Evolutionary conservation across 1,140 invertebrate genomes (phyloP), one percentile per base, ranked within the genome.

Genomic region (Rhizoglyphus robini): DNA sequence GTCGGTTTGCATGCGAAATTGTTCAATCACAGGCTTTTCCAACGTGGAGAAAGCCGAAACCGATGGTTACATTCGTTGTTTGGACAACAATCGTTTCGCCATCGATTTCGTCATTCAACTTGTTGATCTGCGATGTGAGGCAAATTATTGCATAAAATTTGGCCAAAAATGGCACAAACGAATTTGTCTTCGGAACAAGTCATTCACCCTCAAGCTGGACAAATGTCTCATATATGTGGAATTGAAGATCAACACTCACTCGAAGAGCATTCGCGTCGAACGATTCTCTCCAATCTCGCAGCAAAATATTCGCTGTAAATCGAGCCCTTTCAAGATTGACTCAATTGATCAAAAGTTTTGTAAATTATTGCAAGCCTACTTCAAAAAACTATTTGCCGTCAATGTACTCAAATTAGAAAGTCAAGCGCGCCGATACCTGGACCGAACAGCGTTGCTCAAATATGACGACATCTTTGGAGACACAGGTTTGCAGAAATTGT

Each of bases 281-380:
- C 58, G 58, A n/a, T 60, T 60, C 13, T 60, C 29, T 15, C 58
- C 58, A 11, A 60, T 60, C 38, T 38, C 32, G 13, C 58, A 60
- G 15, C 4, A 46, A 20, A n/a, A 46, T 46, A 32, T 54, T 11
- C 51, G 51, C 8, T 25, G 23, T 32, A 20, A 54, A 32, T 11
- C 51, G 20, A 25, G 20, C 8, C 51, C 51, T 5, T 54, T 54
- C 51, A 32, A 23, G 8, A 23, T 54, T 25, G 51, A 15, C 51
- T 15, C 8, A 8, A 32, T 32, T 32, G 31, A 54, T 32, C 8
- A 25, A 25, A 25, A 11, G 23, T 54, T 54, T 23, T 25, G 8
- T 25, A 54, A 54, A 32, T 25, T 54, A 23, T 32, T 54, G 15
- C 15, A 60, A 46, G 8, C 30, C n/a, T 60, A 60, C 29, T 34